A percentile compares a stretch with the other conserved stretches of the same genome.
Evolutionary conservation across 1,140 invertebrate species (phyloP).

Genomic region (Drosophila simulans): DNA sequence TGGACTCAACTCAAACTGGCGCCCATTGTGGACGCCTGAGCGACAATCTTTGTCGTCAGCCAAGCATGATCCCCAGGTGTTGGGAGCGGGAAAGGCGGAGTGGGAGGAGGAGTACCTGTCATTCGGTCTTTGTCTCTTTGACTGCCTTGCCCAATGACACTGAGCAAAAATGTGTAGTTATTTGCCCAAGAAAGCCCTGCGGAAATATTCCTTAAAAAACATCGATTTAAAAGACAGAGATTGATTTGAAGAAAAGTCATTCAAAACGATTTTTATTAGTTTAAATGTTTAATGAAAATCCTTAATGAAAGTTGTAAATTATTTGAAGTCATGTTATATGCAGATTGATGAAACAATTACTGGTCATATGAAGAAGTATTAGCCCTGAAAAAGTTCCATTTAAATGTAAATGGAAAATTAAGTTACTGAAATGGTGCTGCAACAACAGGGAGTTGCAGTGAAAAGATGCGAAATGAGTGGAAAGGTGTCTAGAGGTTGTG

Average conservation of each 20-base stretch:
- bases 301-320: too few species aligned
- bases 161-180: neutral
- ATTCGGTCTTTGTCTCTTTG: slow-evolving; percentile 27
- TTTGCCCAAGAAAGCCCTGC: too few species aligned
- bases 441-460: neutral
- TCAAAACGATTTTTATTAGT: too few species aligned
- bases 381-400: neutral
- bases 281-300: too few species aligned
- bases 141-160: slow-evolving; percentile 12
- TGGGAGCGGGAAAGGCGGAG: neutral
- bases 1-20: slow-evolving; percentile 35
- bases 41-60: slow-evolving; percentile 72
- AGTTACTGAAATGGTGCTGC: too few species aligned
- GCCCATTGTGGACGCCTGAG: slow-evolving; percentile 70
- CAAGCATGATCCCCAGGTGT: slow-evolving; percentile 43
- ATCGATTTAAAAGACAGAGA: too few species aligned
- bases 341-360: too few species aligned
- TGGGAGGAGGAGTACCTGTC: slow-evolving; percentile 15
- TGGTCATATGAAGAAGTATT: too few species aligned
- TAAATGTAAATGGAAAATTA: neutral
- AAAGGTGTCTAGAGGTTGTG: neutral
- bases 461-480: slow-evolving; percentile 1
- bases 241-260: too few species aligned
- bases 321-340: too few species aligned
- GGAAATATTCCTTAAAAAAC: too few species aligned